These are phyloP conservation scores for Stomatorhinus walkeri DNA, from an alignment of 2,797 vertebrate genomes.

Conservation along the genomic window DNA sequence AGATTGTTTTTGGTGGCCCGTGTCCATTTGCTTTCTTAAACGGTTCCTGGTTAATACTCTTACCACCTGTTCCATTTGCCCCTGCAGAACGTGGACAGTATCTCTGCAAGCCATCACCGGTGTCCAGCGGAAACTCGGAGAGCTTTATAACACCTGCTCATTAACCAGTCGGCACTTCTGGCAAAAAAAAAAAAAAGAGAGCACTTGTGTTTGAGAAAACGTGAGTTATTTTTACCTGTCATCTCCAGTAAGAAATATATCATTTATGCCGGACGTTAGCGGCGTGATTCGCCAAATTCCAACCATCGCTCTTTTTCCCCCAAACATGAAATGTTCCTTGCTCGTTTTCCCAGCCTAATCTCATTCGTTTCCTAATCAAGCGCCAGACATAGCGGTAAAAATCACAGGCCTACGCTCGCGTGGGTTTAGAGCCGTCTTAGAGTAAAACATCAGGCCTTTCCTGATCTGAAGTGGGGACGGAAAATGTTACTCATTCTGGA, in stretches of 20 bases:
- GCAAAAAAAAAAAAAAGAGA: background rate
- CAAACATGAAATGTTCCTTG: background rate
- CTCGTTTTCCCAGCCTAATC: conserved; percentile 5
- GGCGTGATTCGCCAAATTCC: background rate
- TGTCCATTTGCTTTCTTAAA: conserved; percentile 42
- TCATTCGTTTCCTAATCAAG: background rate
- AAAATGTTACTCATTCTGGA: conserved; percentile 5
- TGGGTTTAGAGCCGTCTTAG: conserved; percentile 2
- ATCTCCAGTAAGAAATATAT: background rate
- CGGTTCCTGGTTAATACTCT: conserved; percentile 44
- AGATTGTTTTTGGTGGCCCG: conserved; percentile 42
- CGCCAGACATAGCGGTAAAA: background rate
- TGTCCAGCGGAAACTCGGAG: background rate
- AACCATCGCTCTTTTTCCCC: background rate
- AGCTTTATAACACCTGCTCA: conserved; percentile 6
- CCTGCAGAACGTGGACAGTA: background rate
- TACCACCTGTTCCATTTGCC: conserved; percentile 41
- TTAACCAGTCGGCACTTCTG: background rate
- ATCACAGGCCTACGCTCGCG: background rate
- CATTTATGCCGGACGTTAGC: background rate
- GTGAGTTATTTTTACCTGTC: background rate
- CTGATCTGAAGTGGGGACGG: background rate
- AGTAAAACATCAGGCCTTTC: conserved; percentile 4
- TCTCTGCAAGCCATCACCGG: conserved; percentile 10
- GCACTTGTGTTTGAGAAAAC: background rate